Conservation (phyloP, 1,140 invertebrate genomes). For the Ditylenchus dipsaci region DNA sequence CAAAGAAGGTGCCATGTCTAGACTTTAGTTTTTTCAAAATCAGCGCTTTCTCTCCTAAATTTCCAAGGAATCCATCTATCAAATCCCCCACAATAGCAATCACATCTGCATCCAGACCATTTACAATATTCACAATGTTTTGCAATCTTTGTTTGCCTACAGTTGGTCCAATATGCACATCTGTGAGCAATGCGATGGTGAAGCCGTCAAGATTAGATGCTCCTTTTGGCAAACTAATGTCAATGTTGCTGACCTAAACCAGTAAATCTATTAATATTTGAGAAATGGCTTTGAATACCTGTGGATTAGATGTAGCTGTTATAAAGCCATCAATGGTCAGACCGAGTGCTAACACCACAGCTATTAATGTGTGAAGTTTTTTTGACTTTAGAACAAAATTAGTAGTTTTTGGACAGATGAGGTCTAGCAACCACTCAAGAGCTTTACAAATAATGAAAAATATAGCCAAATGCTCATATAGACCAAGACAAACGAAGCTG, state of each 20-base stretch:
- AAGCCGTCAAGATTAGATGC: constrained; percentile 34
- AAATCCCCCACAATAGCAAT: constrained; percentile 39
- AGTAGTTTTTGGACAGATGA: constrained; percentile 10
- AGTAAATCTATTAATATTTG: no score
- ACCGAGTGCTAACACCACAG: constrained; percentile 28
- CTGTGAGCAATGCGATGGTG: constrained; percentile 40
- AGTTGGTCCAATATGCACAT: constrained; percentile 45
- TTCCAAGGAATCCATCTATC: constrained; percentile 35
- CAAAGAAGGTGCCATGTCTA: constrained; percentile 35
- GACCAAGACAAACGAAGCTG: constrained; percentile 33
- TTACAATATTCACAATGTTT: constrained; percentile 34
- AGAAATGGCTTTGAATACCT: constrained; percentile 1
- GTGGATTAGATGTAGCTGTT: constrained; percentile 7
- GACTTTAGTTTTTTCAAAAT: constrained; percentile 30
- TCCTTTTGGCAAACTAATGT: constrained; percentile 21
- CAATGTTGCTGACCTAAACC: constrained; percentile 19
- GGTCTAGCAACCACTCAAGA: constrained; percentile 13
- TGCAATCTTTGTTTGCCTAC: constrained; percentile 27
- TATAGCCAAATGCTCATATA: constrained; percentile 28
- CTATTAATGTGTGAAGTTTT: constrained; percentile 29
- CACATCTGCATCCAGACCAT: constrained; percentile 30
- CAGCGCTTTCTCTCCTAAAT: constrained; percentile 21
- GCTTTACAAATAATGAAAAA: constrained; percentile 20
- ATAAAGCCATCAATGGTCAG: constrained; percentile 28
- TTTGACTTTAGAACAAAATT: constrained; percentile 27